Evolutionary conservation across 1,140 invertebrate genomes (phyloP), one percentile per base, ranked within the genome.

Genomic region (Diabrotica virgifera): DNA sequence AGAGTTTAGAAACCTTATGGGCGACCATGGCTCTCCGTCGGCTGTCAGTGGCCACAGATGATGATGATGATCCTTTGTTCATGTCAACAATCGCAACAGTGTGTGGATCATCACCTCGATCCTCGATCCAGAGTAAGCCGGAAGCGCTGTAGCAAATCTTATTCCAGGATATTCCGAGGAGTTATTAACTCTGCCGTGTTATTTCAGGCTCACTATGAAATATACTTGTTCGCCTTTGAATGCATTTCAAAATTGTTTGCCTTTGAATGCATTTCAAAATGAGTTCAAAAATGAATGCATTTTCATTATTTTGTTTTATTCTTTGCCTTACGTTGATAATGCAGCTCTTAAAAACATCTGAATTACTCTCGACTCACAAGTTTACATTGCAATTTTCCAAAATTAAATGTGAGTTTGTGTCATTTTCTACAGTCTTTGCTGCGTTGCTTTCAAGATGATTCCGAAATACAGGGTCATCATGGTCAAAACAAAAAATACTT

Each of bases 221-320:
- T 65, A 61, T 65, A 65, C 64, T 60, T 52, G 64, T 65, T 62
- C 64, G 59, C 64, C 57, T 65, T 62, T 58, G 59, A n/a, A n/a
- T n/a, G n/a, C n/a, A n/a, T n/a, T n/a, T n/a, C n/a, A n/a, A n/a
- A n/a, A n/a, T n/a, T n/a, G n/a, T n/a, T n/a, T n/a, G n/a, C n/a
- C n/a, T n/a, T n/a, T n/a, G n/a, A n/a, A n/a, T n/a, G n/a, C n/a
- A n/a, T n/a, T n/a, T n/a, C n/a, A n/a, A n/a, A n/a, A n/a, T n/a
- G n/a, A n/a, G n/a, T n/a, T n/a, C 40, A 61, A 68, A 71, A 72
- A 72, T 72, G 71, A 72, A 72, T 72, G 69, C 71, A 72, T 72
- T 73, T 73, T 70, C 70, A 71, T 73, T 71, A 69, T 69, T 73
- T 71, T 38, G 65, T 67, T 67, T 70, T 70, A 56, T 63, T 69